These are phyloP conservation scores for Scartelaos histophorus DNA, from an alignment of 2,113 vertebrate species.

Conservation along the genomic window DNA sequence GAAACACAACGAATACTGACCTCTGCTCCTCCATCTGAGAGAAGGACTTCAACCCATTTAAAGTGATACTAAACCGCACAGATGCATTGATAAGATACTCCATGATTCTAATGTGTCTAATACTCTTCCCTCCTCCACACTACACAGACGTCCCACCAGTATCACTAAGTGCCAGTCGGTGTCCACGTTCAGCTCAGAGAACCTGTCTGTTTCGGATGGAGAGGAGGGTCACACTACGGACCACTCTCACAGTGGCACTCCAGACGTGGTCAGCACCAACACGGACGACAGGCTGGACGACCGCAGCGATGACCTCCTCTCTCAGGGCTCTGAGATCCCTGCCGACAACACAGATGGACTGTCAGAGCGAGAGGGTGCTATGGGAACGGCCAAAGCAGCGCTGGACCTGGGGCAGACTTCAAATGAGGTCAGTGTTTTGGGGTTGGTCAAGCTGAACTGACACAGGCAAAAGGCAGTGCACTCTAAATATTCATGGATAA, in stretches of 20 bases:
- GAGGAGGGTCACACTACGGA: constrained; percentile 92
- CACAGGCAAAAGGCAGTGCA: neutral
- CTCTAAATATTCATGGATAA: neutral
- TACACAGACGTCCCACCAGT: constrained; percentile 79
- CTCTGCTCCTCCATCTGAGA: no score
- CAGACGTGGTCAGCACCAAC: constrained; percentile 90
- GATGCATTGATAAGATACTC: neutral
- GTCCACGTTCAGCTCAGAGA: constrained; percentile 93
- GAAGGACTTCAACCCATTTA: no score
- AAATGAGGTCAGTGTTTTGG: constrained; percentile 71
- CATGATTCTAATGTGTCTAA: neutral
- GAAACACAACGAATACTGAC: no score
- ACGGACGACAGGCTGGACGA: constrained; percentile 88
- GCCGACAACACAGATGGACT: constrained; percentile 82
- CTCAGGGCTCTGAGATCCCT: constrained; percentile 88
- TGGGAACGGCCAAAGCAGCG: constrained; percentile 76
- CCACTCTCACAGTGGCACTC: constrained; percentile 89
- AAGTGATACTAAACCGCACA: neutral
- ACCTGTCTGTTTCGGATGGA: constrained; percentile 86
- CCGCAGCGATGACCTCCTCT: constrained; percentile 86
- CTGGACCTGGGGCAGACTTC: constrained; percentile 78
- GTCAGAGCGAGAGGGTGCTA: constrained; percentile 79
- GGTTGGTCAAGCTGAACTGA: constrained; percentile 18
- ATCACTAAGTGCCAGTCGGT: constrained; percentile 90
- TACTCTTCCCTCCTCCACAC: neutral